Base-by-base conservation (phyloP, 2,888 invertebrate genomes). In the Protodeltote pygarga region DNA sequence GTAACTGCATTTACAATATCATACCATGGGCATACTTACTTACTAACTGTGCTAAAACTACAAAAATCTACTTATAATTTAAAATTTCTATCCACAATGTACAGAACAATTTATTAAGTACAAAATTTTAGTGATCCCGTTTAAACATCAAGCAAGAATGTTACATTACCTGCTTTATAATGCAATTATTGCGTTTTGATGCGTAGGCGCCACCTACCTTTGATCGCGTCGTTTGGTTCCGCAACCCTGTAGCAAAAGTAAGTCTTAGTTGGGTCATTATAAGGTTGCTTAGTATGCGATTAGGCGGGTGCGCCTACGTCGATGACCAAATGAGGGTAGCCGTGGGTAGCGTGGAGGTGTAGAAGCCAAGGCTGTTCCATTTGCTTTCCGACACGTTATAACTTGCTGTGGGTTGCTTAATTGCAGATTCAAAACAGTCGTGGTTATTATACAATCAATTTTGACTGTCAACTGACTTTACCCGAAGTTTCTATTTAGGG, bases 251-350 rank as follows among this genome's bases (percentile, higher is more conserved):
- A 71, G 71, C 81, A 75, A 87, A 86, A 85, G 73, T 83, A 71
- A 85, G 75, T 78, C 82, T 86, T 85, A 83, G 79, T 75, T 57
- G 73, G 83, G 81, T 83, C 83, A 83, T 86, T 86, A 88, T 89
- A 88, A 89, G 83, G 87, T 83, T 88, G 87, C 77, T 89, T 84
- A 85, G 87, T 70, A 77, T 72, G 77, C 70, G 85, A 87, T 90
- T 88, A 89, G 89, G 77, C 71, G 47, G 75, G 75, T 76, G 80
- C 85, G 83, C 91, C 91, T 83, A 92, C 91, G 76, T 75, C 63
- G 78, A 80, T 89, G 90, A 85, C 91, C 92, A 91, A 91, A 91
- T 89, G 89, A 86, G 90, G 90, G 91, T 91, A 87, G 82, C 59
- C 86, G 91, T 92, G 90, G 91, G 92, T 70, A 81, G 91, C 79